Base-by-base conservation (phyloP, 1,140 invertebrate species). In the Scaptomyza montana region DNA sequence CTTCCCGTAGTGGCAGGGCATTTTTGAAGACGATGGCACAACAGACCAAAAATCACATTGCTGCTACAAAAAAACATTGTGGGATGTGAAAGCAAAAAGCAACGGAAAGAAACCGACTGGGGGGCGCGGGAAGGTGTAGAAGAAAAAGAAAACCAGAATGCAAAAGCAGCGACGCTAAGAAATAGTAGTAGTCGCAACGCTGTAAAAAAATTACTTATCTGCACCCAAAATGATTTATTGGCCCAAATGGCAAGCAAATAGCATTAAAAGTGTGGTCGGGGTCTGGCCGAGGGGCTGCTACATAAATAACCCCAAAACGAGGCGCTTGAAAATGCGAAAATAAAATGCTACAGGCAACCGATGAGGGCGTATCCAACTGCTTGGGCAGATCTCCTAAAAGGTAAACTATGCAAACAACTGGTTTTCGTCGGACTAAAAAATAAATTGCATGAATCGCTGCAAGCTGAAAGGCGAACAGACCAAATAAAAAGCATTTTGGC, bases 181-280 rank as follows among this genome's bases (percentile, higher is more conserved):
- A 70, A 63, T 54, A 62, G 53, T 54, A 62, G 53, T 62, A 57
- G 66, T 62, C 33, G 77, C 68, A 85, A 61, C 60, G 60, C 71
- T 74, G 75, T 70, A 82, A 73, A 81, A 78, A 85, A 75, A 85
- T 87, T 85, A 85, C 81, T 86, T 87, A 87, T 87, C 82, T 89
- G 75, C 59, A 65, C 77, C 62, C 82, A 82, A 87, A 87, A 87
- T 87, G 82, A 86, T 87, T 89, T 87, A 87, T 87, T 87, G 82
- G 82, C 79, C 84, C 84, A 87, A 87, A 87, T 87, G 76, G 82
- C 82, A 89, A 77, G 82, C 82, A 87, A 87, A 89, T 87, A 82
- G 82, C 82, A 86, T 86, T 89, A 87, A 87, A 82, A 77, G 82
- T 67, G 77, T 82, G 78, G 78, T 72, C 75, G 72, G 78, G 55